These are phyloP conservation scores for Amphiprion ocellaris DNA, from an alignment of 2,113 vertebrate genomes.

Conservation along the genomic window DNA sequence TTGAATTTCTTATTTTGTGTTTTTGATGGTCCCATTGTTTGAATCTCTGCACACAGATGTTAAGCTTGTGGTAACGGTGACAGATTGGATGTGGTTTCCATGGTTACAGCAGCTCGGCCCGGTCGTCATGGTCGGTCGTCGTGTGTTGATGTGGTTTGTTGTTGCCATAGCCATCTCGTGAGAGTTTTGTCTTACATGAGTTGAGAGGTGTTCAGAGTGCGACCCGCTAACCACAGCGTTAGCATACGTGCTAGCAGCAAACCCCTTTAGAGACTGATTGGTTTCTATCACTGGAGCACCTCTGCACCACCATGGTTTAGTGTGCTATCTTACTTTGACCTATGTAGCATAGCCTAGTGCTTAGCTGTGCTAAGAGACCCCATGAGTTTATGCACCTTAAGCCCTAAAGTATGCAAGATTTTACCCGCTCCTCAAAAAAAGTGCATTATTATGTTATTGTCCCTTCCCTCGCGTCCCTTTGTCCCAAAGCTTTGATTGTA, in stretches of 20 bases:
- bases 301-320: conserved; percentile 60
- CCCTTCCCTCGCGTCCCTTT: conserved; percentile 32
- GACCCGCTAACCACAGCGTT: conserved; percentile 53
- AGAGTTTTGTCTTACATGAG: conserved; percentile 41
- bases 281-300: conserved; percentile 72
- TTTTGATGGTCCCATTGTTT: conserved; percentile 54
- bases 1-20: conserved; percentile 44
- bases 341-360: conserved; percentile 73
- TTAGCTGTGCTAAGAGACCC: conserved; percentile 75
- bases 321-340: conserved; percentile 71
- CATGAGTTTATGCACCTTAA: conserved; percentile 84
- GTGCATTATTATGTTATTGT: conserved; percentile 62
- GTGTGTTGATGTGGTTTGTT: conserved; percentile 43
- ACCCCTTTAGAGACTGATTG: conserved; percentile 62
- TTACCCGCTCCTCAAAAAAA: conserved; percentile 50
- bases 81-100: conserved; percentile 60
- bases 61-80: conserved; percentile 42
- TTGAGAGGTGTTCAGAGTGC: conserved; percentile 25
- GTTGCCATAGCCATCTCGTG: conserved; percentile 50
- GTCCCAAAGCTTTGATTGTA: conserved; percentile 82
- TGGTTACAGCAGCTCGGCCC: conserved; percentile 51
- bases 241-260: conserved; percentile 49
- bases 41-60: conserved; percentile 66
- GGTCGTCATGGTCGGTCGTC: conserved; percentile 46
- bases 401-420: conserved; percentile 79